These are phyloP conservation scores for Tamandua tetradactyla DNA, from an alignment of 2,797 vertebrate genomes.

Conservation along the genomic window DNA sequence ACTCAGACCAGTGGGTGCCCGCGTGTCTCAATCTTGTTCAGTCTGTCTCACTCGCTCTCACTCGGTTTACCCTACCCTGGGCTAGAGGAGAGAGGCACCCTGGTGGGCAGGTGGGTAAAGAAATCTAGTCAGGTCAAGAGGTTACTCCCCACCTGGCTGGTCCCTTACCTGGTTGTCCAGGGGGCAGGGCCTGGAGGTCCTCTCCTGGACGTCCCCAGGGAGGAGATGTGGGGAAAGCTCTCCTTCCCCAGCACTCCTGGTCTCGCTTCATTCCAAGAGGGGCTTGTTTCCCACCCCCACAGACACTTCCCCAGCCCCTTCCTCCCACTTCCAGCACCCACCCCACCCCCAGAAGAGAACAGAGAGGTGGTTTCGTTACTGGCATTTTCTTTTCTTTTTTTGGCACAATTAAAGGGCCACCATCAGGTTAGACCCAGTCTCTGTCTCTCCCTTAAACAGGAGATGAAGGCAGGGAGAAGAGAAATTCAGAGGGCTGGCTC, in stretches of 20 bases:
- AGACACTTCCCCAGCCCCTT: not conserved
- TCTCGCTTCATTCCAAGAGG: constrained; percentile 21
- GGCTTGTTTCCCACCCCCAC: not conserved
- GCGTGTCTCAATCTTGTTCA: constrained; percentile 74
- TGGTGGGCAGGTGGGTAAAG: constrained; percentile 5
- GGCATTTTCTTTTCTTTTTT: constrained; percentile 67
- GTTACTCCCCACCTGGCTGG: not conserved
- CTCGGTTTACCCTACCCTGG: constrained; percentile 55
- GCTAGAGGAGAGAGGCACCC: constrained; percentile 62
- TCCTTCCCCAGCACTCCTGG: not conserved
- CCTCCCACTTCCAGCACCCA: constrained; percentile 8
- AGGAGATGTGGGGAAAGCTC: not conserved
- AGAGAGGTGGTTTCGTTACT: constrained; percentile 74
- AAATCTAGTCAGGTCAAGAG: constrained; percentile 13
- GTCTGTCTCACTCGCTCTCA: constrained; percentile 62
- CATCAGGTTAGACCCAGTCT: constrained; percentile 57
- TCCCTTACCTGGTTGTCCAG: not conserved
- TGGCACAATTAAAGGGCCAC: constrained; percentile 74
- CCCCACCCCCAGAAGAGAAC: constrained; percentile 55
- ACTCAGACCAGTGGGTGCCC: constrained; percentile 75
- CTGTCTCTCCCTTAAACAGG: constrained; percentile 53
- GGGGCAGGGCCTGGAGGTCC: not conserved
- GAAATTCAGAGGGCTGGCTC: constrained; percentile 31
- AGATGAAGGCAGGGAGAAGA: constrained; percentile 60
- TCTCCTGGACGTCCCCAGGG: not conserved